Evolutionary conservation across 2,113 vertebrate genomes (phyloP).

Genomic region (Ondatra zibethicus): DNA sequence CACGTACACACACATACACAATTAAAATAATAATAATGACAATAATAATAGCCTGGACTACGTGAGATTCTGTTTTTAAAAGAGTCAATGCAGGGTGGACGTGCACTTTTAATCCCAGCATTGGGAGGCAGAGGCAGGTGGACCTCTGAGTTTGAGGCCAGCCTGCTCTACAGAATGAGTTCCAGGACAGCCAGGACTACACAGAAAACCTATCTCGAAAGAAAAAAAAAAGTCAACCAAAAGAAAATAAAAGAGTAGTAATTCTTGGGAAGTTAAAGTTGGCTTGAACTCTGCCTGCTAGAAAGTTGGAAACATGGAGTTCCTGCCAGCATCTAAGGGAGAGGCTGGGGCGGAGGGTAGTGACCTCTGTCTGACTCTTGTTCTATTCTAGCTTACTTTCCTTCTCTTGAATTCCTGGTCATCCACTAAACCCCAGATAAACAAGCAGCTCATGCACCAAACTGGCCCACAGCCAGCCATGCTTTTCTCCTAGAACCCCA

Average conservation of each 20-base stretch:
- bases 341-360: neutral
- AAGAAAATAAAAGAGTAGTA: neutral
- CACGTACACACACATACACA: too few relatives aligned
- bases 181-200: neutral
- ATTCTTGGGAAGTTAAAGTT: neutral
- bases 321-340: neutral
- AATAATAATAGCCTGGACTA: neutral
- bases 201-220: neutral
- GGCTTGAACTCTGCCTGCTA: neutral
- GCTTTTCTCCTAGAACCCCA: neutral
- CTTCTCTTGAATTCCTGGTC: constrained; percentile 14
- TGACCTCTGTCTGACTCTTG: neutral
- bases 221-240: neutral
- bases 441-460: neutral
- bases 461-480: neutral
- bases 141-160: neutral
- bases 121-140: neutral
- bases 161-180: neutral
- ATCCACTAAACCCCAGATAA: neutral
- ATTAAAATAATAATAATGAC: too few relatives aligned
- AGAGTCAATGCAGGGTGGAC: too few relatives aligned
- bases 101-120: neutral
- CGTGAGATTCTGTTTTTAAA: neutral
- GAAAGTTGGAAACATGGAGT: neutral
- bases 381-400: neutral